Evolutionary conservation across 1,140 invertebrate genomes (phyloP).

Genomic region (Lucilia cuprina): DNA sequence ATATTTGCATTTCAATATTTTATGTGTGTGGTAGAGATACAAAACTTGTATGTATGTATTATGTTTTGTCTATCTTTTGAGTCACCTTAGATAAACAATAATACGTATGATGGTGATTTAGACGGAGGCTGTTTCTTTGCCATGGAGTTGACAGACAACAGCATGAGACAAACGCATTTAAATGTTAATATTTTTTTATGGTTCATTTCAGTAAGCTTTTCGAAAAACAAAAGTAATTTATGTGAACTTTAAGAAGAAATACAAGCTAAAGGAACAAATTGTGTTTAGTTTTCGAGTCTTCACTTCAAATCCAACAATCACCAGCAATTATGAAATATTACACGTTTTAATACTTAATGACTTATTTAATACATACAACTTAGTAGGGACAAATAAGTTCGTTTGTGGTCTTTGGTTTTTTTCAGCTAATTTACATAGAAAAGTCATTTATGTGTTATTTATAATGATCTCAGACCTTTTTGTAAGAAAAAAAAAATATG

Average conservation of each 20-base stretch:
- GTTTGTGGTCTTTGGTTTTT: not conserved
- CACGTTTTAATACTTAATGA: slow-evolving; percentile 2
- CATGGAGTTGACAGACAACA: not conserved
- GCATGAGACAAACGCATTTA: not conserved
- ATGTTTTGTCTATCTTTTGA: no score
- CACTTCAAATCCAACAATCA: not conserved
- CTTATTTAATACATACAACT: not conserved
- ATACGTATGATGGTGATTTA: no score
- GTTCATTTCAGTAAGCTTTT: not conserved
- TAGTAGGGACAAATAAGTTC: not conserved
- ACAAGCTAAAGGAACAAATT: not conserved
- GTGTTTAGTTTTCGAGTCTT: not conserved
- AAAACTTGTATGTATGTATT: no score
- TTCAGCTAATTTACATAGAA: not conserved
- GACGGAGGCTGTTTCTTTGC: not conserved
- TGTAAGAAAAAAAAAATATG: no score
- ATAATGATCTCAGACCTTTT: no score
- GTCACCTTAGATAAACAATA: no score
- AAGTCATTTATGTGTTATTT: not conserved
- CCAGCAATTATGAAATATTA: slow-evolving; percentile 27
- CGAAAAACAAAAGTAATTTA: no score
- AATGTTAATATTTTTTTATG: not conserved
- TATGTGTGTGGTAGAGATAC: not conserved
- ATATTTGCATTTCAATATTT: not conserved
- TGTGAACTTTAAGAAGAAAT: no score